phyloP scores from a whole-genome alignment of 92 coral and sea anemone genomes.

The Phenganax stokvisi region DNA sequence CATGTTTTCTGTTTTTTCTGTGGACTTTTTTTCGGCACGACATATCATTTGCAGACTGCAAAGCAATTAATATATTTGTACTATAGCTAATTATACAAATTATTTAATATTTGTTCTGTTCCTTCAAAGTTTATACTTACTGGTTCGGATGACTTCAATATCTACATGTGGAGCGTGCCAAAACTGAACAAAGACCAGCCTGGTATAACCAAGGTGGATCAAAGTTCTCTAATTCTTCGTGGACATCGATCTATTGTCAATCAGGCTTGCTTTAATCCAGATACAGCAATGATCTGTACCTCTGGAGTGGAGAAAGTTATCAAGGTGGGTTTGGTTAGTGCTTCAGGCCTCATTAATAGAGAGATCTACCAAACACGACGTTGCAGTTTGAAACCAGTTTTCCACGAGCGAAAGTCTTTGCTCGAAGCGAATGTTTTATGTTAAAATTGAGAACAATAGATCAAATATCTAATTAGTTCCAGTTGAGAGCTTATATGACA shows the following conservation, averaged over 20 bases:
- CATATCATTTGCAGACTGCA: too few species aligned
- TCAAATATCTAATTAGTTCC: too few species aligned
- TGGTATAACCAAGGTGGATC: conserved; percentile 52
- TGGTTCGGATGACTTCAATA: conserved; percentile 94
- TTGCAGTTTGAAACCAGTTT: too few species aligned
- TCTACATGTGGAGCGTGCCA: conserved; percentile 85
- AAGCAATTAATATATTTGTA: background rate
- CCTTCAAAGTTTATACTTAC: conserved; percentile 71
- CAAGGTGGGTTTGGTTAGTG: conserved; percentile 53
- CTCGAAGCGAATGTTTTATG: too few species aligned
- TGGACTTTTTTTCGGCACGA: background rate
- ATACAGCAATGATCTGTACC: conserved; percentile 76
- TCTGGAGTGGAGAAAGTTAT: conserved; percentile 93
- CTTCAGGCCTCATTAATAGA: background rate
- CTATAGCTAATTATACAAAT: background rate
- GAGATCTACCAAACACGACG: too few species aligned
- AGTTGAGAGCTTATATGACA: too few species aligned
- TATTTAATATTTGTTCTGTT: background rate
- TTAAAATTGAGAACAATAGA: too few species aligned
- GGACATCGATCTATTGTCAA: conserved; percentile 97
- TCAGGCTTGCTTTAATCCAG: conserved; percentile 85
- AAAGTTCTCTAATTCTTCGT: conserved; percentile 62
- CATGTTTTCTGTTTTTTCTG: too few species aligned
- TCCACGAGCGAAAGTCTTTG: too few species aligned
- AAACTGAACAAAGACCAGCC: conserved; percentile 44